A percentile compares a stretch with the other conserved stretches of the same genome.
Conservation (phyloP, 2,113 vertebrate genomes). For the Eptesicus fuscus region DNA sequence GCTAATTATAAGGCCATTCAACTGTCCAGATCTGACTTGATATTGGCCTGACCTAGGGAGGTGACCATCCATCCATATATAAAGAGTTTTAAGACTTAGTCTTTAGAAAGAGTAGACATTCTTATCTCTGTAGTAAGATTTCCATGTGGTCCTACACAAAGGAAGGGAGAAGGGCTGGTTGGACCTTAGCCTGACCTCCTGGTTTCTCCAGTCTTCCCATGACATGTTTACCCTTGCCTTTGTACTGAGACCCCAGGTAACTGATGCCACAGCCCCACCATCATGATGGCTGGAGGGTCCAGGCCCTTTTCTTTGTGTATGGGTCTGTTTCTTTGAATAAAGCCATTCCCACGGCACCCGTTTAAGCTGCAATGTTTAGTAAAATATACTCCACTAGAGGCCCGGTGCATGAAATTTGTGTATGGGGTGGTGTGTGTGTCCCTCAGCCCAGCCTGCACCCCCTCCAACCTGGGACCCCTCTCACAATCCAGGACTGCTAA, state of each 20-base stretch:
- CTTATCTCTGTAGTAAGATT: neutral
- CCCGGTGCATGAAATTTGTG: too few species aligned
- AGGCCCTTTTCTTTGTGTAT: neutral
- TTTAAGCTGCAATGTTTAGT: neutral
- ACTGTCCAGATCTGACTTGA: neutral
- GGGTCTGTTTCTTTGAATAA: neutral
- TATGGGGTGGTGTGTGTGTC: too few species aligned
- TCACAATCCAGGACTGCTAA: too few species aligned
- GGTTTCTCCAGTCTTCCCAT: neutral
- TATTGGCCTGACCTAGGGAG: neutral
- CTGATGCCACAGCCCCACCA: neutral
- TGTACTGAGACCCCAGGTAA: neutral
- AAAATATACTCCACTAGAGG: neutral
- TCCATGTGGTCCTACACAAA: neutral
- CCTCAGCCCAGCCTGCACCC: too few species aligned
- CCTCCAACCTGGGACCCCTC: too few species aligned
- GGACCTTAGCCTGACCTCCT: neutral
- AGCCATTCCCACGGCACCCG: neutral
- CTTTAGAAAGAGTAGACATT: neutral
- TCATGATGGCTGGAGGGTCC: neutral
- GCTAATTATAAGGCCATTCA: neutral
- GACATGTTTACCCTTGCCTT: neutral
- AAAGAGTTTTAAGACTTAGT: neutral
- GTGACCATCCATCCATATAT: neutral
- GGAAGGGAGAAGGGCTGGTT: neutral